Percentiles rank a stretch among this genome's conserved stretches.
Evolutionary conservation across 2,888 invertebrate species (phyloP).

Genomic region (Oscheius sp.): DNA sequence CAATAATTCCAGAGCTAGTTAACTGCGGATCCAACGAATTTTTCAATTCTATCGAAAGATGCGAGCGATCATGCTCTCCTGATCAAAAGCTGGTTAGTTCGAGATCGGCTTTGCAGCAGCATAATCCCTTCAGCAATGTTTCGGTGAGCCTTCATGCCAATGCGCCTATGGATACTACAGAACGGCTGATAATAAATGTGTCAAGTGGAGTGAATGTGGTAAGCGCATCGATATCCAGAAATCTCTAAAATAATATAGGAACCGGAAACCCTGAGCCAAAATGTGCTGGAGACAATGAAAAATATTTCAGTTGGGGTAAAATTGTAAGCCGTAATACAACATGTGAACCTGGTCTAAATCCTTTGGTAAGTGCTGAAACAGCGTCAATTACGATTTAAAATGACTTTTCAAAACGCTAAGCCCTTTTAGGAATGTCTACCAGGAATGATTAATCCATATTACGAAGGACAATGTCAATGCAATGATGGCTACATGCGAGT

Average conservation of each 20-base stretch:
- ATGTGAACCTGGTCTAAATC: neutral
- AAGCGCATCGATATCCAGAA: neutral
- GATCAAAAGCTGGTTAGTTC: too few species aligned
- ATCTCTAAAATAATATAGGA: too few species aligned
- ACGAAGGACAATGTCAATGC: neutral
- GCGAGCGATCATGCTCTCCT: too few species aligned
- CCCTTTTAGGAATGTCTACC: constrained; percentile 2
- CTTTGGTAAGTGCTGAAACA: neutral
- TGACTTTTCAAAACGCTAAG: neutral
- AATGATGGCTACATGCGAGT: neutral
- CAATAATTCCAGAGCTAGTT: too few species aligned
- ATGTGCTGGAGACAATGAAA: neutral
- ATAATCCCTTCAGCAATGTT: neutral
- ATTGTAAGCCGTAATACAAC: neutral
- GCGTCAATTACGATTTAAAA: too few species aligned
- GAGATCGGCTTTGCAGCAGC: neutral
- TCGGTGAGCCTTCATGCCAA: neutral
- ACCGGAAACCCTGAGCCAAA: neutral
- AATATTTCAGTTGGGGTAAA: neutral
- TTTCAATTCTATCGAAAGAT: too few species aligned
- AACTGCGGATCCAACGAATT: too few species aligned
- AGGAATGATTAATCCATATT: neutral
- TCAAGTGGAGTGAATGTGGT: neutral
- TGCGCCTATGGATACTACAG: neutral
- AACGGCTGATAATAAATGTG: neutral